Conservation (phyloP, 2,113 vertebrate species). For the Myotis davidii region DNA sequence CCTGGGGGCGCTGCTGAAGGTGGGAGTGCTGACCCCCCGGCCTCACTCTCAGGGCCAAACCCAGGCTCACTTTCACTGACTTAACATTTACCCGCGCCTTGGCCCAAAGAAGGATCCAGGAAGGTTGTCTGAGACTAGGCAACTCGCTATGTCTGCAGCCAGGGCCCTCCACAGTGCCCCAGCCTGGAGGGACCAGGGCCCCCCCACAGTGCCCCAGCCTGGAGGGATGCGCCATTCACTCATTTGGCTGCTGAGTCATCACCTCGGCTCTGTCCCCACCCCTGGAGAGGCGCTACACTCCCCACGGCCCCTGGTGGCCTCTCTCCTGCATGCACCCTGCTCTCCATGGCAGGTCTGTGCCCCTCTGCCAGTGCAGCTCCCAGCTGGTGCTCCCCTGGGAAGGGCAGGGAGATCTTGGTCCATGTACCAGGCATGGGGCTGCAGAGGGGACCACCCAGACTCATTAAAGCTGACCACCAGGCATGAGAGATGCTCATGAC, state of each 20-base stretch:
- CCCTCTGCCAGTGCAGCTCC: fast-evolving
- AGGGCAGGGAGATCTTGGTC: background rate
- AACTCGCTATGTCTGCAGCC: fast-evolving
- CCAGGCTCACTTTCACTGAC: fast-evolving
- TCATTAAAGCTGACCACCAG: background rate
- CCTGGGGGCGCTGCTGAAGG: background rate
- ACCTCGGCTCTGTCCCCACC: background rate
- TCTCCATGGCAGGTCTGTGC: background rate
- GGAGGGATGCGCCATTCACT: background rate
- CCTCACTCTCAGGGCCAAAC: background rate
- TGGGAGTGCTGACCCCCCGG: fast-evolving
- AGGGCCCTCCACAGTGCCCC: background rate
- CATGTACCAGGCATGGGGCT: fast-evolving
- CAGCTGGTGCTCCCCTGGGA: background rate
- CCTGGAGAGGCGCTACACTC: background rate
- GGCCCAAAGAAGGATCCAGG: background rate
- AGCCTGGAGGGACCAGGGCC: background rate
- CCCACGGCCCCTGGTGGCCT: background rate
- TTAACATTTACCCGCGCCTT: background rate
- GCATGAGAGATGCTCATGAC: background rate
- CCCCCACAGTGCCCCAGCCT: background rate
- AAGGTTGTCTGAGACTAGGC: background rate
- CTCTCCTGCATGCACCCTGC: background rate
- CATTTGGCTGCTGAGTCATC: background rate
- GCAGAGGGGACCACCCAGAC: background rate